Percentiles rank a stretch among this genome's conserved stretches.
Conservation (phyloP, 2,888 invertebrate genomes). For the Parapristionchus giblindavisi region DNA sequence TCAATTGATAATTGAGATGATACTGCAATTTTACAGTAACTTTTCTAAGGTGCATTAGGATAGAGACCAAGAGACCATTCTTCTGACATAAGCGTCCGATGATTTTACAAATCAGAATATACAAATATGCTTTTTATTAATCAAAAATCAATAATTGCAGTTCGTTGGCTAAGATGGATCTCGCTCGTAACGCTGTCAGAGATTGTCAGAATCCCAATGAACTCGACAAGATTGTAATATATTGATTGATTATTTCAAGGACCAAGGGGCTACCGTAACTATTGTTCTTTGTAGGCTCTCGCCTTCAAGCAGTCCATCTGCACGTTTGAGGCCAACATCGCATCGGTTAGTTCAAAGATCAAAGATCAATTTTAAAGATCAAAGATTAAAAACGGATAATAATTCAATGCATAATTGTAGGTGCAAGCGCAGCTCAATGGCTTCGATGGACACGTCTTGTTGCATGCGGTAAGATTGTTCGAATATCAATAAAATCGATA, state of each 20-base stretch:
- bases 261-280: conserved; percentile 2
- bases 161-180: conserved; percentile 24
- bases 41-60: too few relatives aligned
- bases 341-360: conserved; percentile 11
- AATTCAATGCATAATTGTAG: not conserved
- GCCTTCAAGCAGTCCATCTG: conserved; percentile 29
- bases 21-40: not conserved
- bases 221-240: conserved; percentile 24
- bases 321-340: conserved; percentile 23
- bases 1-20: not conserved
- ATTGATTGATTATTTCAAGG: not conserved
- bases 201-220: conserved; percentile 19
- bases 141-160: not conserved
- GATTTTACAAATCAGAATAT: too few relatives aligned
- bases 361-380: conserved; percentile 7
- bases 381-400: not conserved
- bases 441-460: conserved; percentile 25
- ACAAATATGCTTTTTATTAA: too few relatives aligned
- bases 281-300: conserved; percentile 20
- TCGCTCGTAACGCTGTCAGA: conserved; percentile 16
- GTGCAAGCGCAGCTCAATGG: conserved; percentile 21
- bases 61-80: too few relatives aligned
- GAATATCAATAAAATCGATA: not conserved
- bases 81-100: too few relatives aligned
- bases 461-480: conserved; percentile 14